Conservation (phyloP, 2,113 vertebrate genomes). For the Percina caprodes region DNA sequence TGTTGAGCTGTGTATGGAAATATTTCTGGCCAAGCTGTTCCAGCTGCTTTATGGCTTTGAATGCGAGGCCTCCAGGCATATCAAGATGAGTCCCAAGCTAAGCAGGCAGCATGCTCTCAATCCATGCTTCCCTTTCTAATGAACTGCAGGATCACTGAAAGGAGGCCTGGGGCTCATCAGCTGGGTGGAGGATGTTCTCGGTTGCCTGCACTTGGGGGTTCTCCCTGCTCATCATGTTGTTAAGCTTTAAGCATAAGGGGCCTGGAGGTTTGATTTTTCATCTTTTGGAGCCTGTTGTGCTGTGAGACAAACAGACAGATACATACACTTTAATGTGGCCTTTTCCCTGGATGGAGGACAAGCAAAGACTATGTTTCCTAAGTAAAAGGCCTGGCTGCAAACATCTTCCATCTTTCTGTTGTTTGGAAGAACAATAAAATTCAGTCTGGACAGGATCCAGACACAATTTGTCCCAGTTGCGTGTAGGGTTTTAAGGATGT, state of each 20-base stretch:
- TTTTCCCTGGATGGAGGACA: conserved; percentile 51
- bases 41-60: conserved; percentile 49
- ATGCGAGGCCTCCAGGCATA: conserved; percentile 45
- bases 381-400: conserved; percentile 27
- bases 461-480: conserved; percentile 42
- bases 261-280: conserved; percentile 25
- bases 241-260: conserved; percentile 42
- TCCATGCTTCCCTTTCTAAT: conserved; percentile 58
- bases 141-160: conserved; percentile 54
- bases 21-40: conserved; percentile 41
- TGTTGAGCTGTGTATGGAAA: conserved; percentile 30
- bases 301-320: conserved; percentile 3
- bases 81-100: conserved; percentile 50
- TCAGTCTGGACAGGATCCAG: conserved; percentile 54
- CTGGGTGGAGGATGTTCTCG: conserved; percentile 46
- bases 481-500: conserved; percentile 37
- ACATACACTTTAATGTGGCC: conserved; percentile 27
- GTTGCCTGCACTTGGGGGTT: conserved; percentile 44
- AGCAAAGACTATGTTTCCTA: conserved; percentile 46
- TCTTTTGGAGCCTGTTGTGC: conserved; percentile 53
- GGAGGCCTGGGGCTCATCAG: conserved; percentile 57
- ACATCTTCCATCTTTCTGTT: conserved; percentile 37
- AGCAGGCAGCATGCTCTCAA: conserved; percentile 46
- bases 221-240: conserved; percentile 54
- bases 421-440: conserved; percentile 56